Conservation (phyloP, 2,797 vertebrate species). For the Vespertilio murinus region DNA sequence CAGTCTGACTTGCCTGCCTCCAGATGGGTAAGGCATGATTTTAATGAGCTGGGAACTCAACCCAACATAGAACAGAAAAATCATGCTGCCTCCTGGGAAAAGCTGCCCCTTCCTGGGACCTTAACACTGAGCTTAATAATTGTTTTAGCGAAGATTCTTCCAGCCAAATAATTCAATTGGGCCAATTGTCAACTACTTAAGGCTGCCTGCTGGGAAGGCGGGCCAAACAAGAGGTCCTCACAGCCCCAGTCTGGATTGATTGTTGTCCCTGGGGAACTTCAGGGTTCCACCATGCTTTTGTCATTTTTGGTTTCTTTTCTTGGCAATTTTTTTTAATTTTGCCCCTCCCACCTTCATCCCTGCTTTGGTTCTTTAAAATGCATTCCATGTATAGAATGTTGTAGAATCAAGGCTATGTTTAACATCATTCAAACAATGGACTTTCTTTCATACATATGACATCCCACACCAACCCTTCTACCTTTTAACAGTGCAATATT, state of each 20-base stretch:
- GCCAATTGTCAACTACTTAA: slow-evolving; percentile 44
- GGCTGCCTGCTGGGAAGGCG: background rate
- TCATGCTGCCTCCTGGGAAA: slow-evolving; percentile 16
- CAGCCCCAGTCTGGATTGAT: background rate
- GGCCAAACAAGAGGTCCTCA: background rate
- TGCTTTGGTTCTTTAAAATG: background rate
- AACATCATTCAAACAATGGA: background rate
- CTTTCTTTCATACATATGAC: background rate
- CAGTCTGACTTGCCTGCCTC: background rate
- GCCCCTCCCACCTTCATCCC: background rate
- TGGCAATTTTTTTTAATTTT: background rate
- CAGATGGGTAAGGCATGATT: slow-evolving; percentile 15
- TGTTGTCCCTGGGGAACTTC: background rate
- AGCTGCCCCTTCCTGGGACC: background rate
- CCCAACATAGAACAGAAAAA: background rate
- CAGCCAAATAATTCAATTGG: slow-evolving; percentile 33
- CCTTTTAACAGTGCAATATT: background rate
- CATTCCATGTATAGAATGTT: background rate
- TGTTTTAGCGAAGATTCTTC: slow-evolving; percentile 32
- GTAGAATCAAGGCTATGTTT: background rate
- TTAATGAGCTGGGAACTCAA: background rate
- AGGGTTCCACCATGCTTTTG: background rate
- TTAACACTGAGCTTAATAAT: background rate
- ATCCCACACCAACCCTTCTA: background rate
- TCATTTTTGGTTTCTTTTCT: background rate